Evolutionary conservation across 2,113 vertebrate genomes (phyloP).

Genomic region (Nannobrachium achirus): DNA sequence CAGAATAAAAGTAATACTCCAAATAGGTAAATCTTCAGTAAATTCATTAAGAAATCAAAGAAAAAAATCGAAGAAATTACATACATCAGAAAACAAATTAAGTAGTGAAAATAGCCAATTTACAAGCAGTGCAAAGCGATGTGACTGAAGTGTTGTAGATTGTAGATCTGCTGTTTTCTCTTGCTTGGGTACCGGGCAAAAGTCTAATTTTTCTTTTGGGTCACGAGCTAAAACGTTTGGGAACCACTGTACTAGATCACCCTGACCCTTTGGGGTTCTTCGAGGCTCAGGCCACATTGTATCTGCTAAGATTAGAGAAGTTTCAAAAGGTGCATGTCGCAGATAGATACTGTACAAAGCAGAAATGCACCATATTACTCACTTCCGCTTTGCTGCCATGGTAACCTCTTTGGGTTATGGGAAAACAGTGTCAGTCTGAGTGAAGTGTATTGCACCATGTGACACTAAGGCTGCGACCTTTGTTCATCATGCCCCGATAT

Average conservation of each 20-base stretch:
- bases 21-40: no score
- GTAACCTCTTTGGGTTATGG: conserved; percentile 30
- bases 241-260: not conserved
- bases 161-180: no score
- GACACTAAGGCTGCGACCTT: conserved; percentile 51
- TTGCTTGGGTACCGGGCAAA: no score
- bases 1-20: no score
- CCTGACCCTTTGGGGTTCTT: not conserved
- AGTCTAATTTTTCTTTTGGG: no score
- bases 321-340: conserved; percentile 26
- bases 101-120: no score
- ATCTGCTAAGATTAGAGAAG: conserved; percentile 29
- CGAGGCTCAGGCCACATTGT: not conserved
- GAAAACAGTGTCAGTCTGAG: conserved; percentile 61
- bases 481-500: not conserved
- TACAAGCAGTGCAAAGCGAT: no score
- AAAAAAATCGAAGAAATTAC: no score
- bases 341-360: not conserved
- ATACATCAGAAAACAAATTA: no score
- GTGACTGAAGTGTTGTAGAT: no score
- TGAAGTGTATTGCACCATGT: conserved; percentile 33
- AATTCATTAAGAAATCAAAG: no score
- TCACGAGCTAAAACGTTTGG: no score
- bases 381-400: conserved; percentile 61
- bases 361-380: conserved; percentile 29